Percentiles rank a stretch among this genome's conserved stretches.
phyloP scores from a whole-genome alignment of 2,797 vertebrate genomes.

The Dryobates pubescens region DNA sequence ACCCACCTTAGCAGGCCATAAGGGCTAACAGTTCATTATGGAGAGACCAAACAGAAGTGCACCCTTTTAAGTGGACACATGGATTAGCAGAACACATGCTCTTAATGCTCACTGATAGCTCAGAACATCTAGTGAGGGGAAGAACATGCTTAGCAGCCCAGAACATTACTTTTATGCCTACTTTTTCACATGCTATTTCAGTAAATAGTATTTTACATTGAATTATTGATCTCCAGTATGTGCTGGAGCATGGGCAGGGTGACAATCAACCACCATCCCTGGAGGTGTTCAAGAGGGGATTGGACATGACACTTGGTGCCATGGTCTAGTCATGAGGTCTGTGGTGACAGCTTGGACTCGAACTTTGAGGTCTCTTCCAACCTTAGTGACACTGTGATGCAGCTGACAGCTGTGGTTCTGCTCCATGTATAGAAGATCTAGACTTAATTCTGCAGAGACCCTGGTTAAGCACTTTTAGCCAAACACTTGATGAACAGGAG shows the following conservation, averaged over 20 bases:
- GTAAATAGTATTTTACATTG: background rate
- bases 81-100: background rate
- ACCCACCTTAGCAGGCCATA: background rate
- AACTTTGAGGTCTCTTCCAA: no score
- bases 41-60: background rate
- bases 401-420: background rate
- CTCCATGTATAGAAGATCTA: background rate
- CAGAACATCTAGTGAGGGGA: background rate
- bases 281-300: no score
- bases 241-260: rapidly evolving
- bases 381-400: no score
- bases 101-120: background rate
- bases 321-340: no score
- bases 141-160: background rate
- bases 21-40: background rate
- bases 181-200: background rate
- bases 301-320: no score
- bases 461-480: background rate
- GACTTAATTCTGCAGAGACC: background rate
- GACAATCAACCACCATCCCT: background rate
- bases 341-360: no score
- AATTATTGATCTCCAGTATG: background rate
- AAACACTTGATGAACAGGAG: background rate
- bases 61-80: rapidly evolving
- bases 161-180: background rate